Base-by-base conservation (phyloP, 1,140 invertebrate species). In the Monomorium pharaonis region DNA sequence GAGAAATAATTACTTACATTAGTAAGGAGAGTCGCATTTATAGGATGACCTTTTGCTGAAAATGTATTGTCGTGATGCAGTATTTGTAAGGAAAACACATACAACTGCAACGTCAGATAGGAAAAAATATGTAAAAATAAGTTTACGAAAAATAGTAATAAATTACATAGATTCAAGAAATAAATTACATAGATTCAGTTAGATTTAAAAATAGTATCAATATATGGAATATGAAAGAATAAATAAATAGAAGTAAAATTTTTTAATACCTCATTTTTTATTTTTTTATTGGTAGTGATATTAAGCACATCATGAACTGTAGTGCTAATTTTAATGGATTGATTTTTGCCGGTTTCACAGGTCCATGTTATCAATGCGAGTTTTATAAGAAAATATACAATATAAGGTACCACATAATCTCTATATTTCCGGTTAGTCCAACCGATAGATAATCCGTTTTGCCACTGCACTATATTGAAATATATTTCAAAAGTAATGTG, bases 1-100 rank as follows among this genome's bases (percentile, higher is more conserved):
- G 10, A 4, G 0, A 63, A 63, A n/a, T 63, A 3, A 67, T 69
- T 4, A 74, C 54, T 77, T 84, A 94, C 93, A 67, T 83, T n/a
- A n/a, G 88, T 86, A 0, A 94, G 27, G 1, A 93, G 86, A 0
- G 69, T 60, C 0, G 86, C 75, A 21, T 93, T 89, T n/a, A 93
- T 33, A 1, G 74, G 33, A 9, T 92, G 27, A 12, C 86, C 89
- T 70, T 90, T 93, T 0, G 90, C 88, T 7, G 77, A 74, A n/a
- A 93, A 93, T 14, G 10, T 81, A 27, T 89, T 92, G 5, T 92
- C 76, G 0, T 83, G 83, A 74, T 94, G 92, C 10, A 93, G 51
- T 21, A 92, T 33, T 91, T 93, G 93, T 27, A 93, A 60, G 4
- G 92, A 92, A 56, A 93, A 93, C 18, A 91, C 24, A 18, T 92